Evolutionary conservation across 2,888 invertebrate species (phyloP).

Genomic region (Willowsia nigromaculata): DNA sequence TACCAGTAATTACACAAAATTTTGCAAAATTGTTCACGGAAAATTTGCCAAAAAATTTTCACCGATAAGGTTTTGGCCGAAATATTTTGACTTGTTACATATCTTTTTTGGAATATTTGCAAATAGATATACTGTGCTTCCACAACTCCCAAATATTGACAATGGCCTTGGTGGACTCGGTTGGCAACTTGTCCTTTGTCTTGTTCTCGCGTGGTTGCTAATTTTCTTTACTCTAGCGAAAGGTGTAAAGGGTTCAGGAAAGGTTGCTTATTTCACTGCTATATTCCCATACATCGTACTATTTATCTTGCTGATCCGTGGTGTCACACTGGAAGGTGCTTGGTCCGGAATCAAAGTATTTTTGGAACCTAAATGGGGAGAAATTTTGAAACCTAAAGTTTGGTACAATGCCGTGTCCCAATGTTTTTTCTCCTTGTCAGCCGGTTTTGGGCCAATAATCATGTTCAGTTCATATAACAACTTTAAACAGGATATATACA

Average conservation of each 20-base stretch:
- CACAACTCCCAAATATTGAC: background rate
- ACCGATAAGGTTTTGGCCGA: too few relatives aligned
- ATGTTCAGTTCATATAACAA: slow-evolving; percentile 89
- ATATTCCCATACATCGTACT: slow-evolving; percentile 90
- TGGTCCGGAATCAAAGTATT: slow-evolving; percentile 88
- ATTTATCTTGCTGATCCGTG: slow-evolving; percentile 85
- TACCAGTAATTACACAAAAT: background rate
- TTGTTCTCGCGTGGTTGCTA: slow-evolving; percentile 86
- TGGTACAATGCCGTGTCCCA: slow-evolving; percentile 84
- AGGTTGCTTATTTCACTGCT: slow-evolving; percentile 92
- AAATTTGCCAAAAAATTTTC: background rate
- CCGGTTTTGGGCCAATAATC: slow-evolving; percentile 87
- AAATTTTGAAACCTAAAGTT: slow-evolving; percentile 86
- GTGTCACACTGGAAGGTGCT: slow-evolving; percentile 85
- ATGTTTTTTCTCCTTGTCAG: slow-evolving; percentile 89
- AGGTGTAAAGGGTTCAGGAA: slow-evolving; percentile 89
- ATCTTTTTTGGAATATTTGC: too few relatives aligned
- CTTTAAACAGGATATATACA: slow-evolving; percentile 86
- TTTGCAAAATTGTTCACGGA: background rate
- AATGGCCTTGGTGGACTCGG: slow-evolving; percentile 82
- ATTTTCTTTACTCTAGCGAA: slow-evolving; percentile 86
- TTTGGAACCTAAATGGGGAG: slow-evolving; percentile 88
- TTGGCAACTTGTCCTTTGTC: slow-evolving; percentile 86
- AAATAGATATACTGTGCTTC: background rate
- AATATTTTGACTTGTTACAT: background rate